Conservation (phyloP, 1,140 invertebrate genomes). For the Drosophila ercepeae region DNA sequence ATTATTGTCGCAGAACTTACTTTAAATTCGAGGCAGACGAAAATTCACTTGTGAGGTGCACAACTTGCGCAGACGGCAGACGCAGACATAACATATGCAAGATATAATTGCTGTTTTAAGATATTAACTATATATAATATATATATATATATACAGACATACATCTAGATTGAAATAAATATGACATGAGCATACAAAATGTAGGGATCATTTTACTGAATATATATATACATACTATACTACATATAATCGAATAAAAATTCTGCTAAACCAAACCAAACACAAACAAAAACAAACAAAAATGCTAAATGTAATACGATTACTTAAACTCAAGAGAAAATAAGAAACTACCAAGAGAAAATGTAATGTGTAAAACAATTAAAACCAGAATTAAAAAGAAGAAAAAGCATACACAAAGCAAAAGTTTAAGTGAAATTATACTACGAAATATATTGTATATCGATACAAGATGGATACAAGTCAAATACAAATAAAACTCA, state of each 20-base stretch:
- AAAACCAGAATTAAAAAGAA: constrained; percentile 15
- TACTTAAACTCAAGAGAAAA: constrained; percentile 64
- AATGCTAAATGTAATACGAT: constrained; percentile 74
- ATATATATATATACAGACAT: constrained; percentile 62
- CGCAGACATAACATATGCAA: constrained; percentile 43
- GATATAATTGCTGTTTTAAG: constrained; percentile 66
- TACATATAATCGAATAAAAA: constrained; percentile 66
- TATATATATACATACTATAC: constrained; percentile 57
- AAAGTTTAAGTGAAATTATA: constrained; percentile 78
- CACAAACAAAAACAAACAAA: constrained; percentile 25
- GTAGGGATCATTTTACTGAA: constrained; percentile 83
- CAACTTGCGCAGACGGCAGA: constrained; percentile 27
- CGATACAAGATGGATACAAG: constrained; percentile 79
- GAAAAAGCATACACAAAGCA: constrained; percentile 29
- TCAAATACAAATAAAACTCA: constrained; percentile 81
- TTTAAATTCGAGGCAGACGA: constrained; percentile 67
- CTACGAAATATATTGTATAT: constrained; percentile 82
- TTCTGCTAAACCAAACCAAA: constrained; percentile 55
- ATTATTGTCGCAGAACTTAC: constrained; percentile 80
- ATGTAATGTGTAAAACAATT: constrained; percentile 48
- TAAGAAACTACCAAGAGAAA: constrained; percentile 37
- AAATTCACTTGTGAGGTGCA: constrained; percentile 16
- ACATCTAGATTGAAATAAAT: constrained; percentile 67
- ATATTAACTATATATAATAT: constrained; percentile 70
- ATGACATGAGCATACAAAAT: constrained; percentile 82